phyloP scores from a whole-genome alignment of 2,888 invertebrate genomes.

The Sepioteuthis lessoniana region DNA sequence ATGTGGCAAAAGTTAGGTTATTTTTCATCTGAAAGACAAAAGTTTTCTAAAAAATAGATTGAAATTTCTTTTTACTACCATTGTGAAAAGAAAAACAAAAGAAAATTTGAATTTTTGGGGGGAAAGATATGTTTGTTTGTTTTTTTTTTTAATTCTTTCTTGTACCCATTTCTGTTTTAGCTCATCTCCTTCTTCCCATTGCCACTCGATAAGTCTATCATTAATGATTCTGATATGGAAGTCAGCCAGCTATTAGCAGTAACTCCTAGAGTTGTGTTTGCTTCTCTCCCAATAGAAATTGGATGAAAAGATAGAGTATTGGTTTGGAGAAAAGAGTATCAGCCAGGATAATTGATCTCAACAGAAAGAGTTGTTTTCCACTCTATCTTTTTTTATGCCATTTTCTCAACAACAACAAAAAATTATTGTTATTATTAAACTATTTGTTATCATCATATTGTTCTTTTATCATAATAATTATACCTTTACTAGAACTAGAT shows the following conservation, averaged over 20 bases:
- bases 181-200: no score
- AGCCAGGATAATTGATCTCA: no score
- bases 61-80: not conserved
- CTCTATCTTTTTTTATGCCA: no score
- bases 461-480: not conserved
- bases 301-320: no score
- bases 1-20: not conserved
- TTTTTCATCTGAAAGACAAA: not conserved
- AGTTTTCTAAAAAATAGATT: not conserved
- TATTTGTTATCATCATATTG: not conserved
- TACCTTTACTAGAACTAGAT: no score
- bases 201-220: not conserved
- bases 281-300: not conserved
- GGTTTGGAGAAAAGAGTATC: no score
- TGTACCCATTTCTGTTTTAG: not conserved
- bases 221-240: not conserved
- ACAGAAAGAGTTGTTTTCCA: no score
- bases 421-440: not conserved
- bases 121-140: not conserved
- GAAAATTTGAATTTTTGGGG: not conserved
- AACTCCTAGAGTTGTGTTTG: not conserved
- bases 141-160: not conserved
- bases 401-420: no score
- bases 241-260: slow-evolving; percentile 23
- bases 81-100: not conserved